Evolutionary conservation across 2,888 invertebrate genomes (phyloP), one percentile per base, ranked within the genome.

Genomic region (Perithous albicinctus): DNA sequence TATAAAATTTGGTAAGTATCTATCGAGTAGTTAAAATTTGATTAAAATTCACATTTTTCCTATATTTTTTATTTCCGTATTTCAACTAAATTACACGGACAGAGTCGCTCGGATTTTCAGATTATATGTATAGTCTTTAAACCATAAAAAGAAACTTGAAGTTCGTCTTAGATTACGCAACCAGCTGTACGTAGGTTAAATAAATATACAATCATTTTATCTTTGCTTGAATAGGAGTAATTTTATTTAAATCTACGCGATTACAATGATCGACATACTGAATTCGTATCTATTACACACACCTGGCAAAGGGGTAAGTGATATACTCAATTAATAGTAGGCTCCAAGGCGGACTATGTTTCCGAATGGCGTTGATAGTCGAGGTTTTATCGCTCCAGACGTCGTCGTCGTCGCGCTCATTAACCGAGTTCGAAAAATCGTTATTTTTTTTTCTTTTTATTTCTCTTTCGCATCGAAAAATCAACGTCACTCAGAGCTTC

Each of bases 191-290:
- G 29, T n/a, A 4, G 35, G 66, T 66, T 35, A 2, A 74, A 61
- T 61, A 63, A 73, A 63, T 43, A 20, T 7, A 15, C 43, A 10
- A 15, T 38, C 10, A 38, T 15, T 51, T 67, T 18, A 0, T 54
- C 12, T n/a, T 74, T 74, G 18, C 10, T 61, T 78, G 20, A 75
- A 66, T 82, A 75, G 48, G 59, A 79, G 59, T 78, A 70, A 64
- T 75, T 72, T 79, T 82, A 82, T 82, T 82, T 75, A 75, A 79
- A 82, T 79, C 75, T 79, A 79, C 72, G 82, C 72, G 75, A 79
- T 82, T 82, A 82, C 82, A 82, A 64, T 75, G 12, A 82, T 79
- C 75, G 75, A 79, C 75, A 79, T 82, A 79, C 72, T 51, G 75
- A 78, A 72, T 82, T 79, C 70, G 66, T 79, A 79, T 79, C 78